Base-by-base conservation (phyloP, 92 coral and sea anemone genomes). In the Epizoanthus rinbou region DNA sequence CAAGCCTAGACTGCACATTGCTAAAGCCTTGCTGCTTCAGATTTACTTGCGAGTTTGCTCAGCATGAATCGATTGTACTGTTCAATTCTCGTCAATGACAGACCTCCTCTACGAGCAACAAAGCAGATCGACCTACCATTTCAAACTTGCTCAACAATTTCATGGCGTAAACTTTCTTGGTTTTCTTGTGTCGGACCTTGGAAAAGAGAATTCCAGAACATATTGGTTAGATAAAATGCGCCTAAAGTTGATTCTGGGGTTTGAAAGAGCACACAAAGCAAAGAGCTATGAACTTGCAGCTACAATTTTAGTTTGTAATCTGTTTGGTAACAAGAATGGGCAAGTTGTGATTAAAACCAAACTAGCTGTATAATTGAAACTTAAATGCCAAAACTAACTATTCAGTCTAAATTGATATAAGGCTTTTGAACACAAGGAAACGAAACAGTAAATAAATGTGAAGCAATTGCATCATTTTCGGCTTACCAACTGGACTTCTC, bases 401-500 rank as follows among this genome's bases (percentile, higher is more conserved):
- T 43, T 62, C 70, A 63, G 8, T 37, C 52, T 28, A 60, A 18
- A 78, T 43, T 78, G 59, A 60, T 65, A 37, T 56, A 22, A 23
- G 43, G 60, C 3, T 35, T 41, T 59, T 62, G 23, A 41, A 37
- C 31, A 41, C 14, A 76, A 62, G 82, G 59, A 78, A 78, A 22
- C n/a, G 33, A 62, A 62, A 41, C 71, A 18, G 70, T 63, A 47
- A 60, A 57, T 83, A 75, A 33, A 56, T 25, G 22, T 74, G 84
- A 57, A 60, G 68, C 66, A 76, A 57, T 76, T 35, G 23, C 54
- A 82, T 25, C 22, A 24, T 45, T 54, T 56, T 52, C 56, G 23
- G 45, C 95, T 60, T 88, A 96, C 99, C 98, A 96, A 94, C 88
- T 96, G 99, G 3, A 96, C 99, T 90, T 96, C 99, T 60, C 99